These are phyloP conservation scores for Pilophorus perplexus DNA, from an alignment of 2,888 invertebrate genomes.

Conservation along the genomic window DNA sequence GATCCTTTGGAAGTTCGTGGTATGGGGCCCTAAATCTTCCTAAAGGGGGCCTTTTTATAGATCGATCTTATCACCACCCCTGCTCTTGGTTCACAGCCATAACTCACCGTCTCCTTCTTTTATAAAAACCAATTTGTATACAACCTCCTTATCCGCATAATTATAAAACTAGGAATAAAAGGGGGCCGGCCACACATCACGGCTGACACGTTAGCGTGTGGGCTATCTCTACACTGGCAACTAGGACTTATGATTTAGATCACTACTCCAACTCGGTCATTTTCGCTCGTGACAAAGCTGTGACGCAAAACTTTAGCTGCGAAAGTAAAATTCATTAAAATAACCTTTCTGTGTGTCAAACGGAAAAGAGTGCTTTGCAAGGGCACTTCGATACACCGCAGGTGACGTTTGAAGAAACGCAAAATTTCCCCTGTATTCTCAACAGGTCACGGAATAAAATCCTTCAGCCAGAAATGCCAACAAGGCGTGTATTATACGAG, in stretches of 20 bases:
- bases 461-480: no score
- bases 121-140: conserved; percentile 43
- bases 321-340: conserved; percentile 7
- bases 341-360: no score
- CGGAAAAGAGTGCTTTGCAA: no score
- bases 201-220: conserved; percentile 39
- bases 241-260: conserved; percentile 35
- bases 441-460: no score
- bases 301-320: background rate
- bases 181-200: conserved; percentile 38
- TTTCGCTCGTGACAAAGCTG: conserved; percentile 23
- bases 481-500: no score
- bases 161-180: conserved; percentile 40
- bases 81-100: conserved; percentile 24
- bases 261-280: conserved; percentile 12
- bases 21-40: conserved; percentile 30
- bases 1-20: conserved; percentile 30
- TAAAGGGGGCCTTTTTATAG: conserved; percentile 21
- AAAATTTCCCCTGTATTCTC: no score
- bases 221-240: conserved; percentile 16
- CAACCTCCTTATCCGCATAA: conserved; percentile 42
- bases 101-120: conserved; percentile 35
- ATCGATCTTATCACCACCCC: conserved; percentile 35
- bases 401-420: no score
- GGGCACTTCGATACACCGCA: no score